Evolutionary conservation across 2,113 vertebrate genomes (phyloP), one percentile per base, ranked within the genome.

Genomic region (Penelope pileata): DNA sequence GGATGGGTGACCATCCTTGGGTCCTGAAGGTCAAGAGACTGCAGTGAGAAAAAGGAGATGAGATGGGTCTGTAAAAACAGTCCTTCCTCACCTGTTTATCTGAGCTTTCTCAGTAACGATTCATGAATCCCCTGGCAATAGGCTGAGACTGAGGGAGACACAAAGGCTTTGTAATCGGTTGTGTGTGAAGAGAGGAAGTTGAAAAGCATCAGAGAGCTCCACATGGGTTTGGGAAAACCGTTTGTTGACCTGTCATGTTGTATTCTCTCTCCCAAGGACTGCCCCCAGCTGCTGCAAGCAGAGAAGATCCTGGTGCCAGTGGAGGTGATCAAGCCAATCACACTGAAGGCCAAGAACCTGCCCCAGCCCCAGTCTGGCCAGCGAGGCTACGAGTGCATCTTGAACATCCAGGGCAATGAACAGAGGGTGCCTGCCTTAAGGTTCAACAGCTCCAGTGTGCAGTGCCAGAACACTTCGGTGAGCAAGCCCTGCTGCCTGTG

Each of bases 401-500:
- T 99, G 64, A 99, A 86, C 96, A 99, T 99, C 97, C 99, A 99
- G 93, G 99, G 99, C 59, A 97, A 95, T 0, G 99, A 99, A 94
- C 98, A 99, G 96, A 76, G 99, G 40, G 99, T 99, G 24, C 99
- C 99, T 0, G 99, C 99, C 47, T 86, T 99, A 83, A 98, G 99
- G 86, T 99, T 99, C 97, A 99, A 99, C 98, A 99, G 99, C 97
- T 99, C 99, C 97, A 99, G 99, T 0, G 99, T 99, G 78, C 99
- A 99, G 95, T 99, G 99, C 97, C 99, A 99, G 96, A 99, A 99
- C 98, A 99, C 99, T 53, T 99, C 99, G 30, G 99, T 99, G 97
- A 99, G 99, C 96, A 42, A 27, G 34, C 2, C 15, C 21, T 36
- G 19, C 24, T 60, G 56, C 54, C 42, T 27, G 42, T 12, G 34